phyloP scores from a whole-genome alignment of 2,888 invertebrate genomes.

The Lasioglossum leucozonium region DNA sequence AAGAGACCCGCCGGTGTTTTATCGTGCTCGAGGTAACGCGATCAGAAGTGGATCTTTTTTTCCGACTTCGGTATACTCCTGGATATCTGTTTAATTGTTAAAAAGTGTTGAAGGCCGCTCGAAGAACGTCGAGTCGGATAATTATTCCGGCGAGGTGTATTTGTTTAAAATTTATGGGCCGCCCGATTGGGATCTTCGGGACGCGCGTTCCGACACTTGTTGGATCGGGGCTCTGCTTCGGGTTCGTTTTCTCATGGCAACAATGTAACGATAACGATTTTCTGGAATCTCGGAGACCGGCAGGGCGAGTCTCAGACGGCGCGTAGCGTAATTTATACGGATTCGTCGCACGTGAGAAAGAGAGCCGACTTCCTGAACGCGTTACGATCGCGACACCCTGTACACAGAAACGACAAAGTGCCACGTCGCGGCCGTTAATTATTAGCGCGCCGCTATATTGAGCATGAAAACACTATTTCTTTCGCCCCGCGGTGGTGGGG shows the following conservation, averaged over 20 bases:
- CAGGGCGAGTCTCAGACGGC: background rate
- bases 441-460: conserved; percentile 81
- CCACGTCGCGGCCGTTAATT: conserved; percentile 78
- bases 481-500: too few species aligned
- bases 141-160: background rate
- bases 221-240: background rate
- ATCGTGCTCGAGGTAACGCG: background rate
- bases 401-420: conserved; percentile 54
- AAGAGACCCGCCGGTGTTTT: background rate
- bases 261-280: conserved; percentile 6
- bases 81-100: background rate
- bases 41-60: background rate
- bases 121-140: background rate
- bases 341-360: background rate
- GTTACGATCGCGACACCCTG: conserved; percentile 64
- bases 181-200: background rate
- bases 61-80: background rate
- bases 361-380: background rate
- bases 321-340: background rate
- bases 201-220: conserved; percentile 5
- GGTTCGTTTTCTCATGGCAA: background rate
- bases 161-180: background rate
- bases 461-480: conserved; percentile 83
- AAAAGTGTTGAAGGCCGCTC: background rate
- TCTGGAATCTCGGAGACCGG: background rate